Evolutionary conservation across 1,140 invertebrate species (phyloP), one percentile per base, ranked within the genome.

Genomic region (Halesus radiatus): DNA sequence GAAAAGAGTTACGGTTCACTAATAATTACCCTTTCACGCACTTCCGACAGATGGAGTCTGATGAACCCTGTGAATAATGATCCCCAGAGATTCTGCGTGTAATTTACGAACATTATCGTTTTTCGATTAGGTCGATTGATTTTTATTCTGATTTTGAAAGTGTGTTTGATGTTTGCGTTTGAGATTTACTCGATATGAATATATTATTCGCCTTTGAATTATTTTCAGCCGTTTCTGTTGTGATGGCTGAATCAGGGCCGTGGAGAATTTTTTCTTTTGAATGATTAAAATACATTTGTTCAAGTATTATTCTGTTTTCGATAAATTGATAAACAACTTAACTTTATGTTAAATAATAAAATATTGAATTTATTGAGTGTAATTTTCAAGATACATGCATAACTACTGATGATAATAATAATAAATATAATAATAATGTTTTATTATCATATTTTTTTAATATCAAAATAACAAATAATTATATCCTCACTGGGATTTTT

Each of bases 11-110:
- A 60, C 45, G 78, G 76, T 56, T 68, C 78, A 74, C 18, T 58
- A 29, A 75, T 82, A 82, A 82, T 82, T 82, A 82, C 56, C 76
- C 70, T 81, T 81, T 78, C 72, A 78, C 77, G 75, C 54, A 81
- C 76, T 81, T 62, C 75, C 80, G 72, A 68, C 62, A 70, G 18
- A 54, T 54, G 10, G 62, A 70, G 76, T 66, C 50, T 70, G 52
- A 78, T 78, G 68, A 78, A 78, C 76, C 37, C 64, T 70, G 68
- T 78, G 62, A 70, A 54, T 54, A 56, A 75, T 75, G 72, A 75
- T 68, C 26, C 20, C 73, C 29, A 74, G 54, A 53, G 37, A 79
- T 70, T 79, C 54, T 45, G 37, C 72, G 54, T 58, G 72, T 66
- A 75, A 80, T 75, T 75, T 80, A 62, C 75, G 20, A 60, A 75